phyloP scores from a whole-genome alignment of 2,797 vertebrate species.

The Syngnathus rostellatus region DNA sequence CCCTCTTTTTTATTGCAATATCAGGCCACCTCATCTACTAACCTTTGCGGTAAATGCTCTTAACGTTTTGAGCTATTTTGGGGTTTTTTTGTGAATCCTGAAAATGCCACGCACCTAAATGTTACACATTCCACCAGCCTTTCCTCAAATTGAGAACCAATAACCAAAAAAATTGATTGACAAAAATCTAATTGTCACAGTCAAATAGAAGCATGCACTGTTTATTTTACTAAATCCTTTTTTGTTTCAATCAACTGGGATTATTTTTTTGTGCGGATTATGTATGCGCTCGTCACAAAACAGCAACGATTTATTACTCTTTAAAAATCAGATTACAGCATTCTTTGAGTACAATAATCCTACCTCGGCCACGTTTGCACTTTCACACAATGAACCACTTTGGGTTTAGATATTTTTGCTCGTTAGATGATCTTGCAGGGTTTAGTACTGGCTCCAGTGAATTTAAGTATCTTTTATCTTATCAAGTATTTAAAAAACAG shows the following conservation, averaged over 20 bases:
- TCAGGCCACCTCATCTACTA: slow-evolving; percentile 54
- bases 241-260: not conserved
- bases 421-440: not conserved
- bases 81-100: slow-evolving; percentile 23
- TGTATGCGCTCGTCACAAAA: not conserved
- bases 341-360: not conserved
- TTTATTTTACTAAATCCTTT: not conserved
- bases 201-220: not conserved
- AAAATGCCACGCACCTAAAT: slow-evolving; percentile 38
- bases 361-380: not conserved
- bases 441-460: not conserved
- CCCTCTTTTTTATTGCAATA: slow-evolving; percentile 66
- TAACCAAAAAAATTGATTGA: slow-evolving; percentile 11
- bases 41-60: slow-evolving; percentile 51
- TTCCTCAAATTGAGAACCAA: slow-evolving; percentile 26
- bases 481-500: not conserved
- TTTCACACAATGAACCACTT: not conserved
- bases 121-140: not conserved
- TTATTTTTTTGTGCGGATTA: not conserved
- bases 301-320: not conserved
- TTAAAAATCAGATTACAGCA: not conserved
- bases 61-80: slow-evolving; percentile 10
- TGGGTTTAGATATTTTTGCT: not conserved
- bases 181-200: not conserved
- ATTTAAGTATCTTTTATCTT: not conserved